Base-by-base conservation (phyloP, 2,888 invertebrate genomes). In the Diachrysia chrysitis region DNA sequence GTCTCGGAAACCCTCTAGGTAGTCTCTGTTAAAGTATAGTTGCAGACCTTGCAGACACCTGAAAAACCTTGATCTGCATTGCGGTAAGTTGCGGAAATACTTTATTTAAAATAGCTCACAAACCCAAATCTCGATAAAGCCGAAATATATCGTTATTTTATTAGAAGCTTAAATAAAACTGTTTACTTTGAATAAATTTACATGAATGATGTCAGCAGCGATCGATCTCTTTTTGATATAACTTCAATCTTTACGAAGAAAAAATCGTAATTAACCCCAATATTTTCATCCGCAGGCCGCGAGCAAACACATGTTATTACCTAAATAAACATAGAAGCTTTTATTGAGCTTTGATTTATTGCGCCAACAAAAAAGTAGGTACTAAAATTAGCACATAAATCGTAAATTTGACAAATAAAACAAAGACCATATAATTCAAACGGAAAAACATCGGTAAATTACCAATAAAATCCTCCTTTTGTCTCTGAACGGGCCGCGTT, bases 391-490 rank as follows among this genome's bases (percentile, higher is more conserved):
- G 58, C 63, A 58, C 66, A 73, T 79, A 82, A 76, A 80, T 80
- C 63, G 66, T 55, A 55, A 79, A 79, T 76, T 72, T 71, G 54
- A 61, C 65, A 29, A 70, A 73, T 73, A 77, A 80, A 82, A 80
- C 58, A 83, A 66, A 73, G 46, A 66, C 83, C 54, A 63, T 82
- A 79, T 73, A 76, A 82, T 65, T 78, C 62, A 64, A 78, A 76
- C 37, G 65, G 37, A 60, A 73, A 80, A 80, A 74, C 78, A 82
- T 67, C 63, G 66, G 67, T 83, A 78, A 81, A 81, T 80, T 70
- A 74, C 81, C 62, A 66, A 83, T 81, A 80, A 83, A 80, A 83
- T 55, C 64, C 69, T 77, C 53, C 58, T 63, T 73, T 81, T 79
- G 69, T 78, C 63, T 71, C 51, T 65, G 61, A 69, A 73, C 55